These are phyloP conservation scores for Polypterus bichir DNA, from an alignment of 2,113 vertebrate genomes.

Conservation along the genomic window DNA sequence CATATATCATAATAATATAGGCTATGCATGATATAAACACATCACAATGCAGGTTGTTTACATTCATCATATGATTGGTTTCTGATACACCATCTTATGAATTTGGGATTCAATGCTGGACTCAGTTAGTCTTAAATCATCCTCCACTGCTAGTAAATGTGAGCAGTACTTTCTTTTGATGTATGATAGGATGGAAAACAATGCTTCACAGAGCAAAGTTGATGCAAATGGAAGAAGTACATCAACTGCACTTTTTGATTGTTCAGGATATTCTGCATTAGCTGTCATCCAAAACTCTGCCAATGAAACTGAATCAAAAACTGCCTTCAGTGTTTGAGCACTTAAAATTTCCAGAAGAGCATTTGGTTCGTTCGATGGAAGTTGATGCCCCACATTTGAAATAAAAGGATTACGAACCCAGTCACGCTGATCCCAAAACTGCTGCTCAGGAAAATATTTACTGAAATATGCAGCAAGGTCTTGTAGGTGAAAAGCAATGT, in stretches of 20 bases:
- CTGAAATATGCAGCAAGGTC: background rate
- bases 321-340: background rate
- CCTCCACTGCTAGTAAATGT: background rate
- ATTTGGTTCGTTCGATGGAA: background rate
- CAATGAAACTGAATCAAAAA: background rate
- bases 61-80: background rate
- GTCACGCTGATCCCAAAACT: background rate
- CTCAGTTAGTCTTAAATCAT: conserved; percentile 1
- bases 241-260: background rate
- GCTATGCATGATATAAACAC: background rate
- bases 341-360: background rate
- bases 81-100: background rate
- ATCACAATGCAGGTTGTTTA: background rate
- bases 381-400: background rate
- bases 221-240: background rate
- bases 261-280: background rate
- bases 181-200: background rate
- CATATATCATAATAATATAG: background rate
- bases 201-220: background rate
- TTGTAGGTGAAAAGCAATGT: background rate
- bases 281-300: background rate
- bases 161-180: background rate
- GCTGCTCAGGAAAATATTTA: conserved; percentile 1
- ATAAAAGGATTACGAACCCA: background rate
- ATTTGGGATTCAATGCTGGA: background rate